Evolutionary conservation across 2,888 invertebrate genomes (phyloP).

Genomic region (Asteroscopus sphinx): DNA sequence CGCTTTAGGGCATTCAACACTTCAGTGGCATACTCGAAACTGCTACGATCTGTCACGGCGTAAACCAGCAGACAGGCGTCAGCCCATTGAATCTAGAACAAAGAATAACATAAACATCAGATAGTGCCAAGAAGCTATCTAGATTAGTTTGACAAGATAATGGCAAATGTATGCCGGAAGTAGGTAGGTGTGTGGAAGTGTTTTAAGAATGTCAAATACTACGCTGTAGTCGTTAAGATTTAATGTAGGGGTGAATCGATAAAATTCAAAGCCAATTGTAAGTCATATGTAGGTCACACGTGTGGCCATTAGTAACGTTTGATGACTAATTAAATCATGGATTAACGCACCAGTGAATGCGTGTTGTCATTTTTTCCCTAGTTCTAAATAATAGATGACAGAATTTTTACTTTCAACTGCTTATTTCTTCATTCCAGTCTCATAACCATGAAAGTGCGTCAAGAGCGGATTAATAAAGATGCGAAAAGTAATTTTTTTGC

Average conservation of each 20-base stretch:
- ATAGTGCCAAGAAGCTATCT: constrained; percentile 36
- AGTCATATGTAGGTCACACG: constrained; percentile 36
- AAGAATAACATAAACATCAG: constrained; percentile 49
- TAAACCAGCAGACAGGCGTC: constrained; percentile 94
- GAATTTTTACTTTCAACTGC: constrained; percentile 17
- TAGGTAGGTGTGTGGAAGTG: constrained; percentile 5
- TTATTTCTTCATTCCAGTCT: constrained; percentile 5
- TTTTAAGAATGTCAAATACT: constrained; percentile 17
- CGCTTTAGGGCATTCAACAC: constrained; percentile 90
- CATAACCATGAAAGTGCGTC: constrained; percentile 29
- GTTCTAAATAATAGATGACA: constrained; percentile 23
- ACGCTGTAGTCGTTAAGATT: constrained; percentile 18
- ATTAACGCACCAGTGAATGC: constrained; percentile 1
- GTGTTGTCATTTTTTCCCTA: constrained; percentile 15
- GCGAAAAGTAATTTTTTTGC: constrained; percentile 10
- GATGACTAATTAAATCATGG: constrained; percentile 34
- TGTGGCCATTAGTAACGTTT: constrained; percentile 35
- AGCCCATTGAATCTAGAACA: constrained; percentile 92
- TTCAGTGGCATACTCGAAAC: constrained; percentile 92
- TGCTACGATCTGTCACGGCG: constrained; percentile 93
- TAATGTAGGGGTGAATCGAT: constrained; percentile 28
- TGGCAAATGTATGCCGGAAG: constrained; percentile 48
- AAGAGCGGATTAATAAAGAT: constrained; percentile 19
- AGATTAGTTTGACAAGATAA: constrained; percentile 33
- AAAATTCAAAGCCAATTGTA: constrained; percentile 31